phyloP scores from a whole-genome alignment of 23 tunicate genomes.

The Ciona savignyi region DNA sequence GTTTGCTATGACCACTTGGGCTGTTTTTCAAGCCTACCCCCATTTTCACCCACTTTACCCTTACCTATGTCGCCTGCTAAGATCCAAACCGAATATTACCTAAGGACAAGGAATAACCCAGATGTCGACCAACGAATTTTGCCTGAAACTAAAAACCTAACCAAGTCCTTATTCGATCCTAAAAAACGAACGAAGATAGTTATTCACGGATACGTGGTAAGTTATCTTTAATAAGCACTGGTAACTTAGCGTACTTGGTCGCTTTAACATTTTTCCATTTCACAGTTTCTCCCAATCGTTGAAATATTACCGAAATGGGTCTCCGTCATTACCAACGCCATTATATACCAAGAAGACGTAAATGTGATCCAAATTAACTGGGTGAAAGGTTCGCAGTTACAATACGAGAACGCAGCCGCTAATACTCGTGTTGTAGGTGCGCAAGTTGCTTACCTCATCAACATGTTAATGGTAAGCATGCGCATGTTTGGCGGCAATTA shows the following conservation, averaged over 20 bases:
- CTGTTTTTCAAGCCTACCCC: slow-evolving; percentile 43
- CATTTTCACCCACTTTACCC: slow-evolving; percentile 74
- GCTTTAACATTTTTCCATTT: no score
- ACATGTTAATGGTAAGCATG: slow-evolving; percentile 51
- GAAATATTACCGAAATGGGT: slow-evolving; percentile 73
- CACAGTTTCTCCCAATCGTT: no score
- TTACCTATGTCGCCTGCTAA: slow-evolving; percentile 64
- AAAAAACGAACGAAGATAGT: slow-evolving; percentile 67
- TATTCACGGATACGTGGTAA: slow-evolving; percentile 85
- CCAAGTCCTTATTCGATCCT: slow-evolving; percentile 46
- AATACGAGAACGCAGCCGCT: slow-evolving; percentile 76
- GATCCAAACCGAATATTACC: slow-evolving; percentile 48
- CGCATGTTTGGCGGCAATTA: background rate
- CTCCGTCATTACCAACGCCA: slow-evolving; percentile 57
- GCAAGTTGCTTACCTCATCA: slow-evolving; percentile 58
- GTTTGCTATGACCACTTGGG: slow-evolving; percentile 74
- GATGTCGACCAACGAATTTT: slow-evolving; percentile 22
- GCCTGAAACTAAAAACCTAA: slow-evolving; percentile 24
- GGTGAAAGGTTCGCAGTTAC: slow-evolving; percentile 70
- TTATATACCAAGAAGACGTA: slow-evolving; percentile 69
- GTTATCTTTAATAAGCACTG: no score
- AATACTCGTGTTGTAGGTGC: slow-evolving; percentile 86
- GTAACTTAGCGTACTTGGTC: no score
- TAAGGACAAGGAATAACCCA: slow-evolving; percentile 37
- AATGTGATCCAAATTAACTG: slow-evolving; percentile 80